phyloP scores from a whole-genome alignment of 2,113 vertebrate species.

The Paracanthobrama guichenoti region DNA sequence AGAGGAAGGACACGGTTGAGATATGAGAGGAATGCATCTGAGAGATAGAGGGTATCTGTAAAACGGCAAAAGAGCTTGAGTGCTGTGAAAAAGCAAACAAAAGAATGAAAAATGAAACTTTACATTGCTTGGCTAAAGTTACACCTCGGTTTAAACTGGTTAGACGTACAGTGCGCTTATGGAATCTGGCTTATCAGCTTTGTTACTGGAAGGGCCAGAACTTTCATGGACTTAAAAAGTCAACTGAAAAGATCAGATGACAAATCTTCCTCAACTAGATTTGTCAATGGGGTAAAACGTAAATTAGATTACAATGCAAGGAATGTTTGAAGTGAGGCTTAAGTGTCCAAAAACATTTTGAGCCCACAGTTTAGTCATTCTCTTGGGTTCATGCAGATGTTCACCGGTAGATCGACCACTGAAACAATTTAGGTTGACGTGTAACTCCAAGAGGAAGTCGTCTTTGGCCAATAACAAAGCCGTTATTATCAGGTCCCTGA shows the following conservation, averaged over 20 bases:
- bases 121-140: background rate
- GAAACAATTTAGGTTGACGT: slow-evolving; percentile 42
- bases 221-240: slow-evolving; percentile 35
- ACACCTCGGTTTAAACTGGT: slow-evolving; percentile 60
- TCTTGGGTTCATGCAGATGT: background rate
- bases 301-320: background rate
- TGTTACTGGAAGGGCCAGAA: slow-evolving; percentile 41
- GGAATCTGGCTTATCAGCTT: slow-evolving; percentile 65
- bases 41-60: slow-evolving; percentile 28
- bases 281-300: background rate
- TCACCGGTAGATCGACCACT: background rate
- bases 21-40: slow-evolving; percentile 23
- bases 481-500: slow-evolving; percentile 56
- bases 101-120: background rate
- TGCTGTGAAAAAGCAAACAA: background rate
- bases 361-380: background rate
- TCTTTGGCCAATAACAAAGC: slow-evolving; percentile 60
- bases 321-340: too few relatives aligned
- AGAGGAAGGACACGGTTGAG: slow-evolving; percentile 12
- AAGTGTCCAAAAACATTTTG: background rate
- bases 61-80: slow-evolving; percentile 4
- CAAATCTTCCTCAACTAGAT: background rate
- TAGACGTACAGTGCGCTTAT: slow-evolving; percentile 41
- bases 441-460: slow-evolving; percentile 44
- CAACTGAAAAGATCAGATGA: background rate